Conservation (phyloP, 1,140 invertebrate species). For the Sesamia nonagrioides region DNA sequence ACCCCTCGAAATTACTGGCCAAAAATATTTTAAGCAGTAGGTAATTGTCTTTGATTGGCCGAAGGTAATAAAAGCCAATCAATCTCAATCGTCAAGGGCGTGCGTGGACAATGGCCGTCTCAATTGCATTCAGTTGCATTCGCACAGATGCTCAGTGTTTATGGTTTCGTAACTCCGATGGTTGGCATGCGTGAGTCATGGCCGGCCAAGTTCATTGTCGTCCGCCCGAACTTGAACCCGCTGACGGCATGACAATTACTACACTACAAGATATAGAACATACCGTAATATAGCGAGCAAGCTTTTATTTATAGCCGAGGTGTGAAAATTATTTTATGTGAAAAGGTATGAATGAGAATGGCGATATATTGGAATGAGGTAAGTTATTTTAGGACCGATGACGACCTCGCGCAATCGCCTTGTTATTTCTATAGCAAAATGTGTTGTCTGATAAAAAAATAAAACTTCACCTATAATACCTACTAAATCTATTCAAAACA, state of each 20-base stretch:
- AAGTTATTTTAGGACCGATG: not conserved
- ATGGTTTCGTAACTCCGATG: slow-evolving; percentile 84
- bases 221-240: slow-evolving; percentile 84
- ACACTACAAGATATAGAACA: slow-evolving; percentile 52
- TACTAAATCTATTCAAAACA: not conserved
- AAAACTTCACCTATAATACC: not conserved
- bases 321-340: slow-evolving; percentile 22
- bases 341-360: slow-evolving; percentile 22
- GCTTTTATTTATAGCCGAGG: slow-evolving; percentile 21
- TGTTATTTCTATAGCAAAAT: not conserved
- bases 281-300: slow-evolving; percentile 29
- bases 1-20: slow-evolving; percentile 2
- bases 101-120: slow-evolving; percentile 52
- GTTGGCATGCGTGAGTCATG: slow-evolving; percentile 80
- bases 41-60: not conserved
- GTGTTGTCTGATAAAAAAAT: not conserved
- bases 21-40: not conserved
- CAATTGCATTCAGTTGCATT: slow-evolving; percentile 63
- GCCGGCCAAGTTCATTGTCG: slow-evolving; percentile 87
- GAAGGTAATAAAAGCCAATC: slow-evolving; percentile 26
- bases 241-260: slow-evolving; percentile 53
- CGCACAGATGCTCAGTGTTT: slow-evolving; percentile 76
- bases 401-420: no score
- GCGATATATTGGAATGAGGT: not conserved
- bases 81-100: slow-evolving; percentile 34